phyloP scores from a whole-genome alignment of 2,888 invertebrate genomes.

The Acrobasis repandana region DNA sequence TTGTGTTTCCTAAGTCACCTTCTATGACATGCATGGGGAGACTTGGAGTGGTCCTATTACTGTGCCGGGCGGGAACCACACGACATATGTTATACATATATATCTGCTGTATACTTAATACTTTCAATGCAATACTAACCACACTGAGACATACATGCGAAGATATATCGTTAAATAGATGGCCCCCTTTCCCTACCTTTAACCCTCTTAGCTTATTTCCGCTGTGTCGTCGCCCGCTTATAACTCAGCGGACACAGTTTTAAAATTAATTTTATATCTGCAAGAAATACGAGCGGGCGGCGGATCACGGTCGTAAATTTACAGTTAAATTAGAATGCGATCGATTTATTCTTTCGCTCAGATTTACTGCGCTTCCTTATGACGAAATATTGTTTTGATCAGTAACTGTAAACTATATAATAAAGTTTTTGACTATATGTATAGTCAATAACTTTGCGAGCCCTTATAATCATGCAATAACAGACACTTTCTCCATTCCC shows the following conservation, averaged over 20 bases:
- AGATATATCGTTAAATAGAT: not conserved
- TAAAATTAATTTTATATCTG: constrained; percentile 29
- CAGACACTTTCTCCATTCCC: too few relatives aligned
- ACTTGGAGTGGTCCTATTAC: too few relatives aligned
- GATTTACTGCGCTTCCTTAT: not conserved
- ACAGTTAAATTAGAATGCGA: constrained; percentile 1
- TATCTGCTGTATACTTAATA: too few relatives aligned
- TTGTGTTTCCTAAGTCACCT: too few relatives aligned
- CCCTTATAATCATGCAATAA: too few relatives aligned
- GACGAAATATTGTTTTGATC: too few relatives aligned
- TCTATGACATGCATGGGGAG: too few relatives aligned
- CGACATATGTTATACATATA: too few relatives aligned
- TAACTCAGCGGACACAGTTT: constrained; percentile 28
- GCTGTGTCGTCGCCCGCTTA: constrained; percentile 27
- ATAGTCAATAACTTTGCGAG: too few relatives aligned
- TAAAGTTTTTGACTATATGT: too few relatives aligned
- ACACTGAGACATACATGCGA: not conserved
- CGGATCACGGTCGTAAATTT: constrained; percentile 16
- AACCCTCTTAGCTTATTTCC: constrained; percentile 31
- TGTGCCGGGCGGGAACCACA: too few relatives aligned
- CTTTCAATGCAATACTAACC: not conserved
- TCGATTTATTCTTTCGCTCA: constrained; percentile 12
- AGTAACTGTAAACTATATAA: too few relatives aligned
- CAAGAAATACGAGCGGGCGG: constrained; percentile 5
- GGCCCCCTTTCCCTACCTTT: not conserved